Evolutionary conservation across 1,140 invertebrate genomes (phyloP).

Genomic region (Drosophila tsacasi): DNA sequence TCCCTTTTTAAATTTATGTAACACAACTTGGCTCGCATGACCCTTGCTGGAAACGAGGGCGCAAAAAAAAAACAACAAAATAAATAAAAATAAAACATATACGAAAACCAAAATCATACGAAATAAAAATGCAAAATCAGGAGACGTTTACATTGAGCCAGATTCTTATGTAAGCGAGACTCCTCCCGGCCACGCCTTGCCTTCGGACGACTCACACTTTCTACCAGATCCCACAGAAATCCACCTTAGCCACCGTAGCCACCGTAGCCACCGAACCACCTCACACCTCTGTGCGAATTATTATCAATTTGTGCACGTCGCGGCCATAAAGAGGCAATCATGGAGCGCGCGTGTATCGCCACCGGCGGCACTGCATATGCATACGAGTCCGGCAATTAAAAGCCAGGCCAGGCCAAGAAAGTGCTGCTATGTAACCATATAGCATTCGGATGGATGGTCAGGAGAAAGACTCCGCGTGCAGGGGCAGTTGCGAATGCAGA

Average conservation of each 20-base stretch:
- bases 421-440: constrained; percentile 34
- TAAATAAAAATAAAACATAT: neutral
- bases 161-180: constrained; percentile 43
- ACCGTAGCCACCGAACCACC: constrained; percentile 14
- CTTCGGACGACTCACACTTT: constrained; percentile 55
- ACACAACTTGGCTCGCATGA: constrained; percentile 12
- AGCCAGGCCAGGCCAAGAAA: constrained; percentile 33
- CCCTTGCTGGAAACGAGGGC: neutral
- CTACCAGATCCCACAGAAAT: constrained; percentile 35
- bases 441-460: neutral
- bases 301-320: constrained; percentile 82
- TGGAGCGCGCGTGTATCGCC: constrained; percentile 46
- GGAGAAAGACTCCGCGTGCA: neutral
- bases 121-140: constrained; percentile 13
- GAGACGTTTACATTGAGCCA: constrained; percentile 10
- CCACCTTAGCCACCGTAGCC: neutral
- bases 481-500: neutral
- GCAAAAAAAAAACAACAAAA: neutral
- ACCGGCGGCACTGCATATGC: constrained; percentile 41
- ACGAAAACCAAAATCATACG: neutral
- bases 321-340: constrained; percentile 71
- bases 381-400: constrained; percentile 56
- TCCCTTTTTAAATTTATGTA: constrained; percentile 37
- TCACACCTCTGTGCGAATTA: constrained; percentile 66
- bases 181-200: constrained; percentile 34